Percentiles rank a stretch among this genome's conserved stretches.
phyloP scores from a whole-genome alignment of 1,140 invertebrate species.

The Octopus sinensis region DNA sequence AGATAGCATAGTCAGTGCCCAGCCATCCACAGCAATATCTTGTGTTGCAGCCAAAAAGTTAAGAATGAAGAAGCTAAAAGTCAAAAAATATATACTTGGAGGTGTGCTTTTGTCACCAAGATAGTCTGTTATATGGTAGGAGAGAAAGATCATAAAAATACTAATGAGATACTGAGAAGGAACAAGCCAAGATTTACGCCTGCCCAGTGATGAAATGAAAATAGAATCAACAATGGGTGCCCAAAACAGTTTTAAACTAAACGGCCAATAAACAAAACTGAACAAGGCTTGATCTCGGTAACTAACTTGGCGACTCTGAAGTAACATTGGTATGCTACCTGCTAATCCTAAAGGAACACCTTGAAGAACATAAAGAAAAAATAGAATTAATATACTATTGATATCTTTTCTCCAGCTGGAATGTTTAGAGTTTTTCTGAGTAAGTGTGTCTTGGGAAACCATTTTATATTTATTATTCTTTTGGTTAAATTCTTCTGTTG shows the following conservation, averaged over 20 bases:
- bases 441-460: neutral
- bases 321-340: conserved; percentile 89
- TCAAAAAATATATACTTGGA: conserved; percentile 70
- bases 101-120: conserved; percentile 57
- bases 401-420: neutral
- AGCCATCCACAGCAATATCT: conserved; percentile 99
- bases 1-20: conserved; percentile 97
- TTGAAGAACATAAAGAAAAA: conserved; percentile 91
- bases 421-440: neutral
- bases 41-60: conserved; percentile 98
- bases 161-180: conserved; percentile 78
- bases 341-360: conserved; percentile 88
- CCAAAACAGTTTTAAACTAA: conserved; percentile 92
- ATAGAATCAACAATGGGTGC: conserved; percentile 95
- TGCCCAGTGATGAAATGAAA: conserved; percentile 77
- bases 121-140: conserved; percentile 33
- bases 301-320: conserved; percentile 75
- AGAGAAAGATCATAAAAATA: conserved; percentile 50
- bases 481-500: neutral
- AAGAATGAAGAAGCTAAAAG: conserved; percentile 82
- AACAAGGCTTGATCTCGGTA: conserved; percentile 82
- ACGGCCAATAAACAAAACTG: conserved; percentile 97
- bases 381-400: conserved; percentile 72
- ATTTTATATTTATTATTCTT: neutral
- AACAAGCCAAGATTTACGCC: conserved; percentile 95